These are phyloP conservation scores for Zhuqinia jingwanae DNA, from an alignment of 2,888 invertebrate species.

Conservation along the genomic window DNA sequence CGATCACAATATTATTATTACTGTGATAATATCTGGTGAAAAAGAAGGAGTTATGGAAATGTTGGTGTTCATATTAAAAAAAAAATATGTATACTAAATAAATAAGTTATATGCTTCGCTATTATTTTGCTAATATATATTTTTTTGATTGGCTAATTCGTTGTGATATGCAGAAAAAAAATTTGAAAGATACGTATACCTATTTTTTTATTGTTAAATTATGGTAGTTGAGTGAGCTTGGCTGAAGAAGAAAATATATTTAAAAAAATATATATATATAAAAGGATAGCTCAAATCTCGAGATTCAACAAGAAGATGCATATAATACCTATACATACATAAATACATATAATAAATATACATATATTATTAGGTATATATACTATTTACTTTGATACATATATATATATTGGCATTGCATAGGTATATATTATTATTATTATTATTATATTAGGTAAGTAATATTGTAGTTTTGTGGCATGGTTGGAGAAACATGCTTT, in stretches of 20 bases:
- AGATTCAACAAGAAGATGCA: not conserved
- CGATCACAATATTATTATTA: not conserved
- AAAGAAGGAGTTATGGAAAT: slow-evolving; percentile 13
- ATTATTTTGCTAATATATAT: slow-evolving; percentile 3
- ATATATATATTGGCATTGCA: too few species aligned
- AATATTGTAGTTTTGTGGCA: slow-evolving; percentile 30
- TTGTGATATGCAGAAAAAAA: slow-evolving; percentile 42
- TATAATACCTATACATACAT: not conserved
- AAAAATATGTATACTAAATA: not conserved
- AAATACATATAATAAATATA: not conserved
- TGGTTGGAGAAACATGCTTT: slow-evolving; percentile 57
- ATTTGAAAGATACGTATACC: slow-evolving; percentile 64
- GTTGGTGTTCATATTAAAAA: slow-evolving; percentile 39
- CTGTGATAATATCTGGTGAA: slow-evolving; percentile 29
- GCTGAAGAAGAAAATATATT: slow-evolving; percentile 21
- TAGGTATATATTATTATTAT: slow-evolving; percentile 19
- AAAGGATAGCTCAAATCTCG: not conserved
- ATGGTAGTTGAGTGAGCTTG: slow-evolving; percentile 56
- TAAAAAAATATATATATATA: too few species aligned
- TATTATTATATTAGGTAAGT: slow-evolving; percentile 9
- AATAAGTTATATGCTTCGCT: slow-evolving; percentile 12
- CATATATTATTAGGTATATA: too few species aligned
- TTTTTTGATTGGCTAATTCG: slow-evolving; percentile 36
- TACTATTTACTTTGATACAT: too few species aligned
- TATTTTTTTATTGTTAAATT: slow-evolving; percentile 65